Evolutionary conservation across 1,140 invertebrate genomes (phyloP).

Genomic region (Zaprionus gabonicus): DNA sequence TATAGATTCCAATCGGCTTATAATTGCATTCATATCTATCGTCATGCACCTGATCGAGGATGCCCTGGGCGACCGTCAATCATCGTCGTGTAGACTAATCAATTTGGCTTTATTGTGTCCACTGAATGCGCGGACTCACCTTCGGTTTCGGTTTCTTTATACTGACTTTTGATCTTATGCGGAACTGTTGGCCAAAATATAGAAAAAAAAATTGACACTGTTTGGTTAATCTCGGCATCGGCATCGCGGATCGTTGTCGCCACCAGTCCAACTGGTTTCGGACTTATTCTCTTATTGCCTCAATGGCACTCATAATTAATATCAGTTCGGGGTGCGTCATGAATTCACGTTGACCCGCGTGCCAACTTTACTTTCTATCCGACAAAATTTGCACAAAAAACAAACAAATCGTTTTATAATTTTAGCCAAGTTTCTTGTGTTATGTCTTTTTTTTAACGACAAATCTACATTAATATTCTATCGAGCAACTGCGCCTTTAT

Average conservation of each 20-base stretch:
- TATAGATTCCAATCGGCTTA: constrained; percentile 49
- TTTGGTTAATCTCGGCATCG: constrained; percentile 25
- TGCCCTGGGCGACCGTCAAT: constrained; percentile 39
- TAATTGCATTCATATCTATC: constrained; percentile 35
- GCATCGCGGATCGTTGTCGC: background rate
- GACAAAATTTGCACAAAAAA: constrained; percentile 31
- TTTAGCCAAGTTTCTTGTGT: constrained; percentile 10
- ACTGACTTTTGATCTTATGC: constrained; percentile 18
- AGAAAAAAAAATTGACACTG: constrained; percentile 29
- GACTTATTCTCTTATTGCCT: constrained; percentile 14
- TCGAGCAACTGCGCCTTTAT: background rate
- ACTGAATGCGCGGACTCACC: constrained; percentile 22
- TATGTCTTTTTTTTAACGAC: constrained; percentile 12
- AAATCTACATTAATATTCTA: constrained; percentile 33
- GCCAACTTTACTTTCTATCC: constrained; percentile 44
- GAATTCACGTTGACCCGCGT: constrained; percentile 35
- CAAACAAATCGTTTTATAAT: constrained; percentile 34
- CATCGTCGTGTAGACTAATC: constrained; percentile 25
- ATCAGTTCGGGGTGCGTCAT: constrained; percentile 39
- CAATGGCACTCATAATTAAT: constrained; percentile 45
- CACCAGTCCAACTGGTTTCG: constrained; percentile 44
- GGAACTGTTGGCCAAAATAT: constrained; percentile 30
- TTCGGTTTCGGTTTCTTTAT: constrained; percentile 28
- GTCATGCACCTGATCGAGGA: constrained; percentile 20
- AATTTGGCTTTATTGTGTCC: constrained; percentile 35